phyloP scores from a whole-genome alignment of 2,113 vertebrate genomes.

The Cavia aperea region DNA sequence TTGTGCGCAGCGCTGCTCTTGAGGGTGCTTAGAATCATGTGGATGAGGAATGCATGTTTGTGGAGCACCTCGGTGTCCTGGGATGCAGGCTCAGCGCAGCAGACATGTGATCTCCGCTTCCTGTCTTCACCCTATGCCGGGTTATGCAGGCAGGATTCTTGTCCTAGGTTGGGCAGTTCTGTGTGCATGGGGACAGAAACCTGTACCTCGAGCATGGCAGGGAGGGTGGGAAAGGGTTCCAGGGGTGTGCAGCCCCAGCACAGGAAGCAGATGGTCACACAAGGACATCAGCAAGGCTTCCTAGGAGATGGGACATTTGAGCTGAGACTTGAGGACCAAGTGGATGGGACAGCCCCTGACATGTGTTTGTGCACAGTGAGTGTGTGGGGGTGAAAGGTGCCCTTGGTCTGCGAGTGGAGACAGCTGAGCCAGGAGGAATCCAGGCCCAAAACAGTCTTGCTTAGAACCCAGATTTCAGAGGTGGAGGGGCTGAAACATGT shows the following conservation, averaged over 20 bases:
- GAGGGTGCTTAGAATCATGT: background rate
- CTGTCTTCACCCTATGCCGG: background rate
- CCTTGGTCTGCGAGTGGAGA: background rate
- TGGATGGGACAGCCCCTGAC: background rate
- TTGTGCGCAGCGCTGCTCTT: background rate
- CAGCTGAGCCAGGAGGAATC: background rate
- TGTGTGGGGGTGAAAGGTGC: background rate
- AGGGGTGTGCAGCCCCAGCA: background rate
- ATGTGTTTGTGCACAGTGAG: background rate
- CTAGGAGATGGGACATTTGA: constrained; percentile 10
- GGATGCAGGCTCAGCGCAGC: background rate
- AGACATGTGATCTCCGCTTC: background rate
- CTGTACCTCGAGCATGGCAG: fast-evolving
- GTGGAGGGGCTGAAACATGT: background rate
- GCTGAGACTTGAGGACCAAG: background rate
- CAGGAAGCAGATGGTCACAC: background rate
- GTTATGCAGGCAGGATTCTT: background rate
- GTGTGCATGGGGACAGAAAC: background rate
- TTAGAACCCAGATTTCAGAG: background rate
- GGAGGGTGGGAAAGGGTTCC: background rate
- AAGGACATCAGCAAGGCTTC: background rate
- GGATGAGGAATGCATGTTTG: background rate
- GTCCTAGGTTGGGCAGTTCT: background rate
- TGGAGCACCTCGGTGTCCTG: background rate
- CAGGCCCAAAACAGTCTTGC: background rate